Evolutionary conservation across 2,888 invertebrate species (phyloP).

Genomic region (Steinernema scapterisci): DNA sequence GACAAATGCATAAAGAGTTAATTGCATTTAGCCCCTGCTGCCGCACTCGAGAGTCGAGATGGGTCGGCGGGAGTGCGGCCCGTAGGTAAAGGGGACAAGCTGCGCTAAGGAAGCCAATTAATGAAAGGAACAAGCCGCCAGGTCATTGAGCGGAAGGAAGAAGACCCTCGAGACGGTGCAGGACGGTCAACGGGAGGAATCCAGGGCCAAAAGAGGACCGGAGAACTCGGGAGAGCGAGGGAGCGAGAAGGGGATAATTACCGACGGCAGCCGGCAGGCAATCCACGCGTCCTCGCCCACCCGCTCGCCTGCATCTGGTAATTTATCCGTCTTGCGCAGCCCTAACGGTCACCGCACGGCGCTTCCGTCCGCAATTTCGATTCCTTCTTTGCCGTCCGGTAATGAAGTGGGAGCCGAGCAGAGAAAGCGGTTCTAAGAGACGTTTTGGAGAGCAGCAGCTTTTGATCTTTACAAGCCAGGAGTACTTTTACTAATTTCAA

Average conservation of each 20-base stretch:
- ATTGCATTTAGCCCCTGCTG: slow-evolving; percentile 16
- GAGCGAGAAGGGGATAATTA: slow-evolving; percentile 16
- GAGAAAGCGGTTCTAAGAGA: no score
- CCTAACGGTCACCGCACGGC: slow-evolving; percentile 30
- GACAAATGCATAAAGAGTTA: slow-evolving; percentile 29
- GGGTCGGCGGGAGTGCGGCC: neutral
- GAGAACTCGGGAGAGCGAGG: slow-evolving; percentile 5
- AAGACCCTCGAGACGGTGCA: slow-evolving; percentile 2
- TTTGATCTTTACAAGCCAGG: no score
- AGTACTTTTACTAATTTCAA: no score
- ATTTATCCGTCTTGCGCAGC: slow-evolving; percentile 28
- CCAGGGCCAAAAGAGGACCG: neutral
- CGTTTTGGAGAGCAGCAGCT: no score
- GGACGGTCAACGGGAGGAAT: neutral
- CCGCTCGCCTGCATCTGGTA: slow-evolving; percentile 16
- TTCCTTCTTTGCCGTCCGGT: neutral
- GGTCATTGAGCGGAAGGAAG: slow-evolving; percentile 28
- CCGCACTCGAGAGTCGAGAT: neutral
- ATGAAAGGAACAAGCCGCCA: slow-evolving; percentile 30
- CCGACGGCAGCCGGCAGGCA: slow-evolving; percentile 31
- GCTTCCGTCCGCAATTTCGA: slow-evolving; percentile 10
- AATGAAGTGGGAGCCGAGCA: no score
- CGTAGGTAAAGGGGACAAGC: neutral
- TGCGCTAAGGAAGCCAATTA: slow-evolving; percentile 27
- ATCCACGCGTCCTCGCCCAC: neutral